A percentile compares a stretch with the other conserved stretches of the same genome.
Conservation (phyloP, 2,113 vertebrate species). For the Carollia perspicillata region DNA sequence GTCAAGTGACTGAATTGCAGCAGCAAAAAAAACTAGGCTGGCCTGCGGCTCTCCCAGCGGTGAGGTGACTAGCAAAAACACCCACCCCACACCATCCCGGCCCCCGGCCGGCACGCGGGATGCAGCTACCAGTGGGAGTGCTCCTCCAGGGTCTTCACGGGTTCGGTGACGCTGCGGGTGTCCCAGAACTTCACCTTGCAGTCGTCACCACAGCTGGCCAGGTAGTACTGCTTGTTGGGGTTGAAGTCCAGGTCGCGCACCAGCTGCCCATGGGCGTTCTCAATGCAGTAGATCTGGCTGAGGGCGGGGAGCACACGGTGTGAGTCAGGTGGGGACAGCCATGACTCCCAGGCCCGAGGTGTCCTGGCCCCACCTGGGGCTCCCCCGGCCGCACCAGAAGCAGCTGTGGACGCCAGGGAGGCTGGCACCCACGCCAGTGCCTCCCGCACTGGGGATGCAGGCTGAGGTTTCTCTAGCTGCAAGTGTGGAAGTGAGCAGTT, state of each 20-base stretch:
- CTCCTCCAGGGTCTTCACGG: constrained; percentile 94
- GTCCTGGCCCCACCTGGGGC: no score
- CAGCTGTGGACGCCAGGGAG: not conserved
- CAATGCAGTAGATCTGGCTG: constrained; percentile 99
- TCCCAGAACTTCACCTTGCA: constrained; percentile 99
- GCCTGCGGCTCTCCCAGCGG: constrained; percentile 44
- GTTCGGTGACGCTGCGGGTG: constrained; percentile 90
- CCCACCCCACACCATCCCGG: constrained; percentile 22
- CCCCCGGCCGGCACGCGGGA: constrained; percentile 51
- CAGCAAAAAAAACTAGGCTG: constrained; percentile 55
- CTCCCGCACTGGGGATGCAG: not conserved
- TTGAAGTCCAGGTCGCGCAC: constrained; percentile 99
- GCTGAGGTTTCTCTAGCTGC: rapidly evolving
- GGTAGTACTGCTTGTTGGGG: constrained; percentile 98
- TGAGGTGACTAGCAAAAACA: constrained; percentile 66
- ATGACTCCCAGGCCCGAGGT: not conserved
- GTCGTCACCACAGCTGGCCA: constrained; percentile 98
- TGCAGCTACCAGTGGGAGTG: constrained; percentile 95
- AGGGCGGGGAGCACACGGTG: not conserved
- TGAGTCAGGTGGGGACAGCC: not conserved
- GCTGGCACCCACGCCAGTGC: not conserved
- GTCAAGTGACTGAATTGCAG: constrained; percentile 46
- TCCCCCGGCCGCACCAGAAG: not conserved
- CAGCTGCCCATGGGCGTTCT: constrained; percentile 97
- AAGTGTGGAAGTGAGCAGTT: no score